Base-by-base conservation (phyloP, 2,113 vertebrate species). In the Promerops cafer region DNA sequence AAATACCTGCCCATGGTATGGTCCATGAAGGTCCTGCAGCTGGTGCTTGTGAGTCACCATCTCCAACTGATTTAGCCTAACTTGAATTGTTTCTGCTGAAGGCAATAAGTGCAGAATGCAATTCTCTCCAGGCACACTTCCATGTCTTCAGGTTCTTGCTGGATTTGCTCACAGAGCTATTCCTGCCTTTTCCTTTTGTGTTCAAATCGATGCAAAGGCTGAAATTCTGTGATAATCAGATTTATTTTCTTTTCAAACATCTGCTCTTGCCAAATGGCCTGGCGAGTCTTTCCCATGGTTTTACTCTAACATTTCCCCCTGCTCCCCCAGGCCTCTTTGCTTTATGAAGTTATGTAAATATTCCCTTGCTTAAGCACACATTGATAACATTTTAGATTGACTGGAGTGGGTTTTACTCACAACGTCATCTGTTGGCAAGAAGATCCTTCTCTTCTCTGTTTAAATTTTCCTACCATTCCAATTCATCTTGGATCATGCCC, bases 301-400 rank as follows among this genome's bases (percentile, higher is more conserved):
- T 74, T 69, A 47, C 68, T 80, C 35, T 30, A 68, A 20, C 10
- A 4, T 87, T 83, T 47, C 26, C 26, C 57, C 20, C 10, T 10
- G 11, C 20, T 24, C 3, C 17, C 19, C 28, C 26, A 66, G 45
- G 53, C 33, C n/a, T 85, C 78, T 28, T 82, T 71, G n/a, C 37
- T 87, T 74, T 70, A 74, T 27, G 30, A 57, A 80, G 45, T 70
- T 66, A 83, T 33, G 39, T 65, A 93, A 93, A 87, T 95, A 91
- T 85, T 96, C 69, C 59, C 39, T 83, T 94, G 30, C 45, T 90
- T 69, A 91, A 84, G 50, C 59, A 96, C 81, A 87, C 87, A 64
- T 8, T 69, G 61, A 69, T 77, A 52, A 91, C 14, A 13, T 61
- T 82, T 69, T 59, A 74, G n/a, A 27, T 68, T 27, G 52, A 74